Evolutionary conservation across 1,140 invertebrate genomes (phyloP).

Genomic region (Drosophila ambigua): DNA sequence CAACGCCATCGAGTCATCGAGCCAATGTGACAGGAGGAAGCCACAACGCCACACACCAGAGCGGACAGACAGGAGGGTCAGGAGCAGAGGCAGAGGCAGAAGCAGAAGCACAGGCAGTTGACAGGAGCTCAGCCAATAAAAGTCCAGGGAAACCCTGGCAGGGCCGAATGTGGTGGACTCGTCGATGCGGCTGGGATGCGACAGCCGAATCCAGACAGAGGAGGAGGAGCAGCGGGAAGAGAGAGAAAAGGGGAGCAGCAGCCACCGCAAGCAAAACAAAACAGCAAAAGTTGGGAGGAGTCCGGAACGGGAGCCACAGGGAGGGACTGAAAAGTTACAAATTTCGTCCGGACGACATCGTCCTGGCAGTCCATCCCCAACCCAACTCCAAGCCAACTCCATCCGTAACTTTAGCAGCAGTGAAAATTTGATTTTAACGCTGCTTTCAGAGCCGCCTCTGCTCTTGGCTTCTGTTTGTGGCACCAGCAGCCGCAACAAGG

Average conservation of each 20-base stretch:
- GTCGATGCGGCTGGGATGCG: no score
- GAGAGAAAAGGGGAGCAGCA: constrained; percentile 38
- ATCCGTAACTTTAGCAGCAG: constrained; percentile 61
- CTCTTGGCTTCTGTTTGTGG: constrained; percentile 20
- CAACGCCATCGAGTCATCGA: neutral
- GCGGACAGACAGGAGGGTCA: neutral
- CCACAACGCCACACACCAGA: constrained; percentile 40
- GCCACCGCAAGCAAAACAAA: constrained; percentile 54
- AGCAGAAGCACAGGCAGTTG: neutral
- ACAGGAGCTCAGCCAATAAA: constrained; percentile 67
- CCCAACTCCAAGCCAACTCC: neutral
- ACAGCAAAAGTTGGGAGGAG: constrained; percentile 59
- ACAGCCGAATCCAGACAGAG: constrained; percentile 3
- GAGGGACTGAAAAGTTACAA: constrained; percentile 62
- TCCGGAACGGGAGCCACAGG: neutral
- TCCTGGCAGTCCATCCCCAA: neutral
- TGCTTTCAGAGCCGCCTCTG: constrained; percentile 27
- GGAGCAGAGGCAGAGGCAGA: neutral
- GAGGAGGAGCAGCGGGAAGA: constrained; percentile 40
- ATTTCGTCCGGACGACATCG: constrained; percentile 43
- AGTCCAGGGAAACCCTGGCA: constrained; percentile 46
- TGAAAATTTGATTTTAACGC: constrained; percentile 75
- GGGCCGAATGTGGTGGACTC: neutral
- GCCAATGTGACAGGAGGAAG: constrained; percentile 37
- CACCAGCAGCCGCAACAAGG: neutral